Evolutionary conservation across 2,888 invertebrate species (phyloP), one percentile per base, ranked within the genome.

Genomic region (Cyrtodaria siliqua): DNA sequence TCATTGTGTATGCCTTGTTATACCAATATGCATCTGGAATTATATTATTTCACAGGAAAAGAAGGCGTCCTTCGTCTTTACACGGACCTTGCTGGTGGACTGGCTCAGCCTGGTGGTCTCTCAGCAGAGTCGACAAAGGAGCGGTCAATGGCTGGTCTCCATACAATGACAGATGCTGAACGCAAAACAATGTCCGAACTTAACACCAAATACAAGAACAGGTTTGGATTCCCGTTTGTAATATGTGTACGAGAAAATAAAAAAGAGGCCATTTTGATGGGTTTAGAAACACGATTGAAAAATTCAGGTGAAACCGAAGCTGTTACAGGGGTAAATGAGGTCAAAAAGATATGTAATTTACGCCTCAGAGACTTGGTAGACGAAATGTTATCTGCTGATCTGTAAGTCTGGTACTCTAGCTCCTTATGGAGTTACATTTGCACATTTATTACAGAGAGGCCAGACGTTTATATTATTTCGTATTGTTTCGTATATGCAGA

Each of bases 171-270:
- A 1, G 64, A 59, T 2, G 75, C 74, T 12, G 87, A 87, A 66
- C 53, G 56, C 40, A 18, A 57, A 4, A 63, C 47, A 38, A 76
- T 89, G 74, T 42, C 72, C 4, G 24, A 47, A n/a, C 38, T 79
- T 8, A 88, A 89, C 63, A 29, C 62, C 8, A 42, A 61, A 44
- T 89, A 89, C 56, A 85, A 64, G 50, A 42, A 73, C 0, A 87
- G 84, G 56, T 89, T 88, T 82, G 82, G 81, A 9, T 87, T 89
- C 56, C 89, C 89, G 0, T 89, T 89, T 73, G 86, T 89, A 20
- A 84, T 87, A 9, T 87, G 87, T 72, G 87, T 80, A 0, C 67
- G 86, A 9, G 71, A 87, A 52, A 88, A 89, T 59, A 89, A 87
- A 57, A 88, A 85, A 61, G 82, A 81, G 9, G 82, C 85, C 47